Conservation (phyloP, 2,797 vertebrate species). For the Nasua narica region DNA sequence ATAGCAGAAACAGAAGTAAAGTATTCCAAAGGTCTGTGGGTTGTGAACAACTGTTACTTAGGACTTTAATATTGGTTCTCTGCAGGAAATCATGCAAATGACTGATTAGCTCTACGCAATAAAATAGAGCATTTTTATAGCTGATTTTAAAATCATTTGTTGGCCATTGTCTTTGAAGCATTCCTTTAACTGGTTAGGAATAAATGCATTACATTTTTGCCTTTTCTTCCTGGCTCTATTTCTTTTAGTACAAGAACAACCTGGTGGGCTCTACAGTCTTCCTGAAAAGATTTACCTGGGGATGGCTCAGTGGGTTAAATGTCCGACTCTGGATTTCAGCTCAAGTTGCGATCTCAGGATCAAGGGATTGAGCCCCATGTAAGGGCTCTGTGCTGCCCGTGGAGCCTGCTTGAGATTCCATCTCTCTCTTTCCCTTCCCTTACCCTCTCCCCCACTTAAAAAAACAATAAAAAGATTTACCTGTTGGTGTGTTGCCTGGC, state of each 20-base stretch:
- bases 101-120: constrained; percentile 80
- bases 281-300: constrained; percentile 42
- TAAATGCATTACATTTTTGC: constrained; percentile 51
- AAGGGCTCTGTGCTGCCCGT: background rate
- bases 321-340: background rate
- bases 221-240: constrained; percentile 60
- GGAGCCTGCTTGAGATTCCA: background rate
- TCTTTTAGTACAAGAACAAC: constrained; percentile 60
- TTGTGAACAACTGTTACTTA: constrained; percentile 75
- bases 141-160: constrained; percentile 75
- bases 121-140: constrained; percentile 76
- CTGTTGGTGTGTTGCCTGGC: background rate
- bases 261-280: background rate
- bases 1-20: constrained; percentile 71
- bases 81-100: constrained; percentile 79
- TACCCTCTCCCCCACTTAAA: background rate
- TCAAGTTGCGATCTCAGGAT: background rate
- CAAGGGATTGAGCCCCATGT: background rate
- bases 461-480: constrained; percentile 45
- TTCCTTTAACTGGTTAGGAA: constrained; percentile 59
- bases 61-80: constrained; percentile 80
- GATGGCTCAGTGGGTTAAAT: background rate
- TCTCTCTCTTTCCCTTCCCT: background rate
- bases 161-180: constrained; percentile 55
- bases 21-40: constrained; percentile 53